phyloP scores from a whole-genome alignment of 2,888 invertebrate species.

The Gibbula magus region DNA sequence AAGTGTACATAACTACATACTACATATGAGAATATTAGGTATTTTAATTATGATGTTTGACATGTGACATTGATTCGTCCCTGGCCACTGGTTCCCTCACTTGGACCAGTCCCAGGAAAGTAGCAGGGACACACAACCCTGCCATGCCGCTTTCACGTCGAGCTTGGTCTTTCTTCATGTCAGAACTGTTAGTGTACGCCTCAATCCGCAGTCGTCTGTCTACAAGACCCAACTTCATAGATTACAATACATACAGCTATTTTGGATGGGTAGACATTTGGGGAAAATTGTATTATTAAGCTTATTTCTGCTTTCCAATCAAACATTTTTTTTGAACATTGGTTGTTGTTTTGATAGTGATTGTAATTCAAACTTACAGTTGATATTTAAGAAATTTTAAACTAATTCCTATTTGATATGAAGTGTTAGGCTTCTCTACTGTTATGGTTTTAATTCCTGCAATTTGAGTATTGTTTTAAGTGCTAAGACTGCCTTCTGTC shows the following conservation, averaged over 20 bases:
- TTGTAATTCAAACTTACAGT: not conserved
- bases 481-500: no score
- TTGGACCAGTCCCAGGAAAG: not conserved
- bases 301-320: slow-evolving; percentile 10
- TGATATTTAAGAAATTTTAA: slow-evolving; percentile 5
- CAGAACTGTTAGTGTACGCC: not conserved
- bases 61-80: slow-evolving; percentile 11
- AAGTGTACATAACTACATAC: not conserved
- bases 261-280: slow-evolving; percentile 6
- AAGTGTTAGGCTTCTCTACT: not conserved
- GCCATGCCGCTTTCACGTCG: not conserved
- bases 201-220: not conserved
- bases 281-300: not conserved
- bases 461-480: no score
- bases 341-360: slow-evolving; percentile 18
- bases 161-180: slow-evolving; percentile 5
- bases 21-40: not conserved
- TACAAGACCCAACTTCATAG: not conserved
- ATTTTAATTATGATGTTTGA: slow-evolving; percentile 13
- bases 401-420: slow-evolving; percentile 14
- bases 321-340: slow-evolving; percentile 11
- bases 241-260: not conserved
- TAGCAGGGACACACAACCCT: no score
- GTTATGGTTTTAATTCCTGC: no score
- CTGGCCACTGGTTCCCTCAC: not conserved